phyloP scores from a whole-genome alignment of 2,888 invertebrate genomes.

The Coecobrya sp. region DNA sequence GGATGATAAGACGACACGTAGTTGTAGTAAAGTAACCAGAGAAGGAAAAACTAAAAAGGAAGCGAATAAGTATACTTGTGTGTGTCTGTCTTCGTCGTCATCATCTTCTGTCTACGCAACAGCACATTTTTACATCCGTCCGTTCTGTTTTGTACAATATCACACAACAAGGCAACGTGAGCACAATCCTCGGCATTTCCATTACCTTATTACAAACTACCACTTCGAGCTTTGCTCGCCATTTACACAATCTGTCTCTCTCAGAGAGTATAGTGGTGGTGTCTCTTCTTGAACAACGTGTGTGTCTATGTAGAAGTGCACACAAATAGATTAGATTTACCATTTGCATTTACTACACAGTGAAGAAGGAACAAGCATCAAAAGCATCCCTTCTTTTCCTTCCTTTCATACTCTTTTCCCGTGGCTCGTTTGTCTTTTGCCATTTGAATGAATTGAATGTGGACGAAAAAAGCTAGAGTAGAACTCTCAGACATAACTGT shows the following conservation, averaged over 20 bases:
- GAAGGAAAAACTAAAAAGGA: background rate
- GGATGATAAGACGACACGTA: background rate
- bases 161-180: constrained; percentile 8
- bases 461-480: background rate
- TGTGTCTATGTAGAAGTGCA: background rate
- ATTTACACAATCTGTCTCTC: constrained; percentile 43
- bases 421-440: constrained; percentile 24
- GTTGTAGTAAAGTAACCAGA: background rate
- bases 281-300: constrained; percentile 17
- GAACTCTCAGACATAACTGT: background rate
- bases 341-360: constrained; percentile 37
- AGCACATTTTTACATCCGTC: constrained; percentile 42
- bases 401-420: constrained; percentile 51
- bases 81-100: constrained; percentile 39
- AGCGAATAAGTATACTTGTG: background rate
- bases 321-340: background rate
- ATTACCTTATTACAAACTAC: background rate
- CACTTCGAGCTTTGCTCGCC: constrained; percentile 16
- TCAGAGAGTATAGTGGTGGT: background rate
- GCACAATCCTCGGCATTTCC: constrained; percentile 2
- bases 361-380: background rate
- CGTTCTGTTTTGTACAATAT: constrained; percentile 20
- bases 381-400: constrained; percentile 48
- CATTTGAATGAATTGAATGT: constrained; percentile 24
- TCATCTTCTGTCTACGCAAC: constrained; percentile 46